Base-by-base conservation (phyloP, 1,140 invertebrate genomes). In the Drosophila pandora region DNA sequence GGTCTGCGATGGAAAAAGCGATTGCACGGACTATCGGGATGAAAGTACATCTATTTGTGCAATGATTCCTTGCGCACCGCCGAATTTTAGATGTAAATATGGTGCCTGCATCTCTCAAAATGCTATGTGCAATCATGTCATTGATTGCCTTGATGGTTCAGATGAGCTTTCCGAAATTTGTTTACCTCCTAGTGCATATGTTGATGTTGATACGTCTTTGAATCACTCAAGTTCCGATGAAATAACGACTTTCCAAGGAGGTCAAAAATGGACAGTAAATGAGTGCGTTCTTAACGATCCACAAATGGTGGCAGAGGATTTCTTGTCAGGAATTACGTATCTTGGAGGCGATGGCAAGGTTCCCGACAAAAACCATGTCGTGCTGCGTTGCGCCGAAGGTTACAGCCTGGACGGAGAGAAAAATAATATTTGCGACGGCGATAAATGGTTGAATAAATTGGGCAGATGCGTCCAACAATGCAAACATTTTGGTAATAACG, bases 351-450 rank as follows among this genome's bases (percentile, higher is more conserved):
- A 50, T 28, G 41, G 13, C 9, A 2, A 10, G 12, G 72, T 79
- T 7, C 50, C 59, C 2, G n/a, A 55, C 0, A 2, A 50, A 10
- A 45, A 50, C 21, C 17, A 64, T 5, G 60, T 76, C 3, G 0
- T 2, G 2, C 22, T 77, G 3, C 58, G 12, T 1, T 82, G 79
- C 49, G 12, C 8, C 1, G 12, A 12, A 0, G 64, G 62, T 2
- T 60, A 65, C 2, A 12, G 2, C 0, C 2, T 64, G 1, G 22
- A 32, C 4, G 74, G 60, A 0, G 0, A 34, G 0, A 28, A 17
- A 2, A 52, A 41, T 2, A 80, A 65, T 12, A n/a, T 49, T 12
- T 80, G 77, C 25, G n/a, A 25, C 2, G 34, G 47, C 1, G 39
- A 49, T 2, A 6, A 25, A 6, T 81, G 76, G 63, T 10, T 13